Evolutionary conservation across 2,888 invertebrate genomes (phyloP), one percentile per base, ranked within the genome.

Genomic region (Tenthredo amoena): DNA sequence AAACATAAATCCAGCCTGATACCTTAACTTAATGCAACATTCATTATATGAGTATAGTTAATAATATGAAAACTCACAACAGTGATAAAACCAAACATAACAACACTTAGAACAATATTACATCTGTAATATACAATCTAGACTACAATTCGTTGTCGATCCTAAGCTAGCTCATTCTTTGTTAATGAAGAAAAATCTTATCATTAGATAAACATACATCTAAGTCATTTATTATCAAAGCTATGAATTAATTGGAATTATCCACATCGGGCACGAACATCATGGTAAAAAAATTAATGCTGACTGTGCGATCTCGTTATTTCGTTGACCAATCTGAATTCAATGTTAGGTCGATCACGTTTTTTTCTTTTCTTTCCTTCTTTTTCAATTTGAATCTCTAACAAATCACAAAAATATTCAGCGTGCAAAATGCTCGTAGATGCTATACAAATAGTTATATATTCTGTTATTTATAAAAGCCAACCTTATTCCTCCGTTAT

Each of bases 21-120:
- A 15, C 21, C 81, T 81, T 62, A 34, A 55, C 37, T 43, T 47
- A 76, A 76, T 40, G 18, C 37, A 58, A 79, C 79, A 58, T 55
- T 79, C 62, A 26, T 81, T 37, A 58, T 21, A 47, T 21, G n/a
- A 21, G 58, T 81, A 58, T 18, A 34, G 21, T 34, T n/a, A 71
- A 71, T 15, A 31, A 15, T 76, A 31, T 18, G 77, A 81, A 58
- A 58, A 81, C 34, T 81, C 21, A 62, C 40, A 62, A 81, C 81
- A 81, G 43, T 62, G 81, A 81, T 62, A 81, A 62, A 62, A 62
- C 40, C 62, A 81, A 81, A 62, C 81, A 62, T 81, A 81, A 81
- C 81, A 81, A 81, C 81, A 81, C 81, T 58, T 62, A 81, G 40
- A 81, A 81, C 62, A 81, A 62, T 58, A 81, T 81, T 81, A 58